phyloP scores from a whole-genome alignment of 2,797 vertebrate genomes.

The Rhynchotus rufescens region DNA sequence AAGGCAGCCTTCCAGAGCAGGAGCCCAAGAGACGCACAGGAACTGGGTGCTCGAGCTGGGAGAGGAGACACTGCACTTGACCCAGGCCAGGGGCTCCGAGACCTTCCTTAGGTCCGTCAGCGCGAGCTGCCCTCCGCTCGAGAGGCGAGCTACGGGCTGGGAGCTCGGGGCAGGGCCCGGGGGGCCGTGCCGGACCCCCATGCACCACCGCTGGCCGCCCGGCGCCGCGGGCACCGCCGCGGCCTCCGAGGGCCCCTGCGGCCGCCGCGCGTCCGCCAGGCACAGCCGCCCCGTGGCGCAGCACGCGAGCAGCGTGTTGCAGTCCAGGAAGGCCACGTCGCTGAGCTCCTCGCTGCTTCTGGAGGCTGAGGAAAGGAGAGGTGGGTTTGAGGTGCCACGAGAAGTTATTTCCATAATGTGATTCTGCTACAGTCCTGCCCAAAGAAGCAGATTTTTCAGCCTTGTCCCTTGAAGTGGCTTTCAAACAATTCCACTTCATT shows the following conservation, averaged over 20 bases:
- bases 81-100: slow-evolving; percentile 48
- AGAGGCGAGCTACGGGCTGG: slow-evolving; percentile 78
- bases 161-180: not conserved
- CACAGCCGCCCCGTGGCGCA: slow-evolving; percentile 79
- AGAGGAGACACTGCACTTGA: slow-evolving; percentile 66
- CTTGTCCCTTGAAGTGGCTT: not conserved
- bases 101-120: slow-evolving; percentile 84
- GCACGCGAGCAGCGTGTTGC: slow-evolving; percentile 79
- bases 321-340: slow-evolving; percentile 80
- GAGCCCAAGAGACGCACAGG: slow-evolving; percentile 87
- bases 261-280: slow-evolving; percentile 81
- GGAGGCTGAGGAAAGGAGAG: not conserved
- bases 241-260: slow-evolving; percentile 30
- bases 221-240: fast-evolving
- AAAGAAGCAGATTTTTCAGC: not conserved
- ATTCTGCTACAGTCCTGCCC: too few species aligned
- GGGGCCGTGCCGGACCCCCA: not conserved
- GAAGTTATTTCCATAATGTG: too few species aligned
- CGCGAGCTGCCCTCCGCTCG: slow-evolving; percentile 77
- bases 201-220: slow-evolving; percentile 69
- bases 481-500: not conserved
- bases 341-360: slow-evolving; percentile 77
- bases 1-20: slow-evolving; percentile 80
- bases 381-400: not conserved
- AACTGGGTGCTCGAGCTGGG: slow-evolving; percentile 35